Evolutionary conservation across 2,797 vertebrate genomes (phyloP).

Genomic region (Forpus xanthops): DNA sequence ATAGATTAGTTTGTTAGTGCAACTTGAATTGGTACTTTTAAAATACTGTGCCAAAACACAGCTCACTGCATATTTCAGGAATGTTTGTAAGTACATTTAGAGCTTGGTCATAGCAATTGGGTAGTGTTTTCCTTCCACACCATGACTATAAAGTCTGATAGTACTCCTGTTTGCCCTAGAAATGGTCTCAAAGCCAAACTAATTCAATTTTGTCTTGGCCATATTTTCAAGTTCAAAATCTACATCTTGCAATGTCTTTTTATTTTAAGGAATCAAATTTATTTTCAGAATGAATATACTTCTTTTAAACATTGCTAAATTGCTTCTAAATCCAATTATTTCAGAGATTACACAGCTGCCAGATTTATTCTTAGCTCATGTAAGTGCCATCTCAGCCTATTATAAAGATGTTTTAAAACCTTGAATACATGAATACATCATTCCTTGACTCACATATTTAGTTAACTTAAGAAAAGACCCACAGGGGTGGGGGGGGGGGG

Average conservation of each 20-base stretch:
- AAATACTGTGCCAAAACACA: background rate
- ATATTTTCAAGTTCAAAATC: background rate
- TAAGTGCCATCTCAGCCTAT: background rate
- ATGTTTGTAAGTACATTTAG: background rate
- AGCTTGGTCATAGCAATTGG: background rate
- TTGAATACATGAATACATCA: background rate
- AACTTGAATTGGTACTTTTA: background rate
- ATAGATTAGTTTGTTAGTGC: background rate
- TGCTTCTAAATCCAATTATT: constrained; percentile 22
- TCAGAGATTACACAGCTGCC: background rate
- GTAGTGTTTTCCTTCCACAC: background rate
- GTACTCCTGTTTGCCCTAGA: background rate
- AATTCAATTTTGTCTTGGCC: background rate
- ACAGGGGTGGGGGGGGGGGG: too few relatives aligned
- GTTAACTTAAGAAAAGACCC: background rate
- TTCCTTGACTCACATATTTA: background rate
- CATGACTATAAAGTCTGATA: background rate
- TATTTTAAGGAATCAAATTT: background rate
- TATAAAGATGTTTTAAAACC: background rate
- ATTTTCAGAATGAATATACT: background rate
- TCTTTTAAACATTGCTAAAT: background rate
- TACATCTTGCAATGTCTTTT: background rate
- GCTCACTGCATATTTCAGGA: background rate
- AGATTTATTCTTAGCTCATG: constrained; percentile 15
- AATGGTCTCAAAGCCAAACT: background rate